Evolutionary conservation across 2,888 invertebrate genomes (phyloP), one percentile per base, ranked within the genome.

Genomic region (Nysson spinosus): DNA sequence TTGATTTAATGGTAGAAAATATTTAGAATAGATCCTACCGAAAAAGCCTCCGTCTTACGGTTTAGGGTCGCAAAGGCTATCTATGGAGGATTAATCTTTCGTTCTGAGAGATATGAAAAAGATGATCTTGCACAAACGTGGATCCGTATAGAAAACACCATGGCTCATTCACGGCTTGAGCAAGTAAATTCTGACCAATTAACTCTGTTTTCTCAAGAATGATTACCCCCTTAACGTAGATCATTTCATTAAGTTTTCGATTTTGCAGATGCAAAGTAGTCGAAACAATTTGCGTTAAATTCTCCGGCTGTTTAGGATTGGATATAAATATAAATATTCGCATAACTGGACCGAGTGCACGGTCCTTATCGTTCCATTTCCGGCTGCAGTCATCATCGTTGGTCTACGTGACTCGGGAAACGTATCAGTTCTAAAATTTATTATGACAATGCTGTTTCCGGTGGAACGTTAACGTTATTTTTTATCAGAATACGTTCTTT

Each of bases 281-380:
- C n/a, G n/a, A n/a, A n/a, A n/a, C n/a, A n/a, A n/a, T n/a, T n/a
- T n/a, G n/a, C n/a, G n/a, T n/a, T n/a, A n/a, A n/a, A n/a, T n/a
- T n/a, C n/a, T n/a, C n/a, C n/a, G n/a, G n/a, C n/a, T n/a, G n/a
- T n/a, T n/a, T n/a, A n/a, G n/a, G n/a, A n/a, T n/a, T n/a, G n/a
- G n/a, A n/a, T n/a, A n/a, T n/a, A n/a, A n/a, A n/a, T n/a, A n/a
- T 3, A 9, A 34, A 12, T 32, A 11, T 16, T 37, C 7, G 14
- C 34, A 28, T 34, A 64, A 69, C 39, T 35, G 19, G 58, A 55
- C 35, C 46, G 32, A 34, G 22, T 14, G 20, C 14, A 17, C 14
- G 9, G 16, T 62, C 17, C 42, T 65, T 72, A 72, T 72, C 72
- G 34, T 39, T 40, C 4, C 35, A 43, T 65, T 72, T 72, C 72